Evolutionary conservation across 2,888 invertebrate species (phyloP).

Genomic region (Fragum fragum): DNA sequence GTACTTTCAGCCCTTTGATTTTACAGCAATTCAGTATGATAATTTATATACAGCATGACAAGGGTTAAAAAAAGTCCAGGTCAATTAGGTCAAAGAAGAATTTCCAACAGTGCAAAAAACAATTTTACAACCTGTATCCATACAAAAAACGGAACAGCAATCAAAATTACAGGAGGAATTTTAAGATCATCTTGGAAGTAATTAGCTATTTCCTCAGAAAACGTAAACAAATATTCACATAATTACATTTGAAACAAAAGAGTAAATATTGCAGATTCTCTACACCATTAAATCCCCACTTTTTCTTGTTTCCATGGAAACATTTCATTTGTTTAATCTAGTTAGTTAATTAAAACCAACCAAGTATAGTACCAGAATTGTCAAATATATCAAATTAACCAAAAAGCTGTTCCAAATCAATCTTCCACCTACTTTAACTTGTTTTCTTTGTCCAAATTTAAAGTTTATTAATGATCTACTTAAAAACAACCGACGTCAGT

Average conservation of each 20-base stretch:
- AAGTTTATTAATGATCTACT: slow-evolving; percentile 10
- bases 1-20: too few species aligned
- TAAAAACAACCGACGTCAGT: slow-evolving; percentile 9
- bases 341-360: slow-evolving; percentile 18
- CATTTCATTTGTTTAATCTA: slow-evolving; percentile 24
- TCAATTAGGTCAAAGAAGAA: too few species aligned
- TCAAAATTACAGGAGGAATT: too few species aligned
- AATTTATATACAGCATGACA: too few species aligned
- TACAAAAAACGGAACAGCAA: too few species aligned
- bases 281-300: slow-evolving; percentile 17
- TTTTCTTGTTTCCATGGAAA: slow-evolving; percentile 13
- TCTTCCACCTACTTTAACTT: slow-evolving; percentile 7
- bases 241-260: slow-evolving; percentile 19
- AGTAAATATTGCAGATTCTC: slow-evolving; percentile 18
- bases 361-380: slow-evolving; percentile 13
- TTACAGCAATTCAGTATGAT: too few species aligned
- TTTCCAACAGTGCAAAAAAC: too few species aligned
- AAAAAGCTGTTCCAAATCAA: slow-evolving; percentile 10
- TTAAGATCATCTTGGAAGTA: not conserved
- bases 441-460: not conserved
- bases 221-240: slow-evolving; percentile 4
- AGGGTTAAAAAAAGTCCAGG: too few species aligned
- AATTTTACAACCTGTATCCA: too few species aligned
- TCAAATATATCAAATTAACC: slow-evolving; percentile 26
- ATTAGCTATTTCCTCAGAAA: slow-evolving; percentile 8